Conservation (phyloP, 2,888 invertebrate genomes). For the Cheilosia vernalis region DNA sequence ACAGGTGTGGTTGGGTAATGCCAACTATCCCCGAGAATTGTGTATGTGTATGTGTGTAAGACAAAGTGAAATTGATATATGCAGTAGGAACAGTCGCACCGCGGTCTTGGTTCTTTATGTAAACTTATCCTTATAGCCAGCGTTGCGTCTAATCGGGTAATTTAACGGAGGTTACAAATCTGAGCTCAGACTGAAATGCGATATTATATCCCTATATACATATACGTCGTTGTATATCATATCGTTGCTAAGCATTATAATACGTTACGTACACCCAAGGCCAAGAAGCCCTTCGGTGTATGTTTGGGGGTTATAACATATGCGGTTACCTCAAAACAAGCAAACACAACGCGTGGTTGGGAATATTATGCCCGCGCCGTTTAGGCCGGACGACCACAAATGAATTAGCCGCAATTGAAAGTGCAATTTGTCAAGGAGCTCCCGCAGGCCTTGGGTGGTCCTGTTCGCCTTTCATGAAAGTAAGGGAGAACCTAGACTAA, state of each 20-base stretch:
- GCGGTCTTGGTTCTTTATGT: slow-evolving; percentile 17
- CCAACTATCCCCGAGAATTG: neutral
- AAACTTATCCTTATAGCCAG: slow-evolving; percentile 19
- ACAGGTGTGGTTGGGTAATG: slow-evolving; percentile 6
- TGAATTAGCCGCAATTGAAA: slow-evolving; percentile 52
- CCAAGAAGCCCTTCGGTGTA: neutral
- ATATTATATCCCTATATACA: slow-evolving; percentile 17
- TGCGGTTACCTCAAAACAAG: slow-evolving; percentile 16
- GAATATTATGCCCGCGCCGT: neutral
- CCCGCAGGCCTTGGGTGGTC: slow-evolving; percentile 9
- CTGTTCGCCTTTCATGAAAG: neutral
- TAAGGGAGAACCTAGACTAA: neutral
- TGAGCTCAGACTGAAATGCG: slow-evolving; percentile 32
- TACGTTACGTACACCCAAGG: neutral
- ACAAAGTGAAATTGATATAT: slow-evolving; percentile 1
- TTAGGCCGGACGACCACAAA: slow-evolving; percentile 30
- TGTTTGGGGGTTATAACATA: neutral
- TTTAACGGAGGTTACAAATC: slow-evolving; percentile 43
- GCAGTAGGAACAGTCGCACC: neutral
- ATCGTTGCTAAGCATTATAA: neutral
- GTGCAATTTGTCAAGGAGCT: slow-evolving; percentile 24
- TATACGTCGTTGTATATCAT: slow-evolving; percentile 51
- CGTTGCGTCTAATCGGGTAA: slow-evolving; percentile 55
- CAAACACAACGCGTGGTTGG: slow-evolving; percentile 3
- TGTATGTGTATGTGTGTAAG: neutral